phyloP scores from a whole-genome alignment of 2,797 vertebrate species.

The Avahi laniger region DNA sequence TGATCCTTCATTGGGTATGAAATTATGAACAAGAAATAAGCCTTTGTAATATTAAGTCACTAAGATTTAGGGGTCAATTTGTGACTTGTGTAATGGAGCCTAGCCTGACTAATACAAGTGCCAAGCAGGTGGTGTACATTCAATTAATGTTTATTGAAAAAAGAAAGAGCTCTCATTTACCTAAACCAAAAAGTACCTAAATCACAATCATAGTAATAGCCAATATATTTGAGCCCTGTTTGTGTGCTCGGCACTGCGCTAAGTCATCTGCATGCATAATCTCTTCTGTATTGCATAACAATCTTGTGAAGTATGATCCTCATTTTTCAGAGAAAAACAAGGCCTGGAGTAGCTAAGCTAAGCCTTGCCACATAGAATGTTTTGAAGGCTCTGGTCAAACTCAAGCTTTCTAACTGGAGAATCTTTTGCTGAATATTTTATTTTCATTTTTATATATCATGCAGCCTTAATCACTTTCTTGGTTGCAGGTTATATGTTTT shows the following conservation, averaged over 20 bases:
- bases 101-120: not conserved
- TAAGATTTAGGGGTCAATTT: not conserved
- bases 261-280: not conserved
- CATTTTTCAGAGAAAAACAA: not conserved
- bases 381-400: not conserved
- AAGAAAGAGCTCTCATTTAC: not conserved
- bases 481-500: not conserved
- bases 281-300: not conserved
- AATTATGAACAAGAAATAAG: not conserved
- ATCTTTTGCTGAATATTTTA: not conserved
- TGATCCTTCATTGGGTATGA: not conserved
- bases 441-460: not conserved
- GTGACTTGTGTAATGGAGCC: not conserved
- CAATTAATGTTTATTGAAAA: not conserved
- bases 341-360: not conserved
- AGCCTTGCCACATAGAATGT: not conserved
- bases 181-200: not conserved
- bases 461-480: not conserved
- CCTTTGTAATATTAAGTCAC: not conserved
- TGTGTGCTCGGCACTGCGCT: not conserved
- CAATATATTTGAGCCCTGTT: not conserved
- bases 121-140: not conserved
- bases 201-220: not conserved
- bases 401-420: not conserved
- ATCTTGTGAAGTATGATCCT: not conserved